phyloP scores from a whole-genome alignment of 2,797 vertebrate genomes.

The Sebastes iracundus region DNA sequence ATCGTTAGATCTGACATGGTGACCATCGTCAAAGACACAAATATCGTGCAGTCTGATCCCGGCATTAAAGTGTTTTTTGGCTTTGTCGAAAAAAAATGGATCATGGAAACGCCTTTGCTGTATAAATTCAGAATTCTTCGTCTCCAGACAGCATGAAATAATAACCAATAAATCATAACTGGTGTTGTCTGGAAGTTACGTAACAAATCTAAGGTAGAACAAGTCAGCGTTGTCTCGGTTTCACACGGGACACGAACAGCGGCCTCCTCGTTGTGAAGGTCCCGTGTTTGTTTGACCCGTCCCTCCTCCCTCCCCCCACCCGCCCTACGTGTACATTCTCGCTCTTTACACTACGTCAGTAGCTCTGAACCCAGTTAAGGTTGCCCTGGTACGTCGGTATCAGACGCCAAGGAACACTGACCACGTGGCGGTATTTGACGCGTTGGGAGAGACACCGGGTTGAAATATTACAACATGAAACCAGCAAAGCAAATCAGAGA shows the following conservation, averaged over 20 bases:
- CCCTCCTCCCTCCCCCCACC: background rate
- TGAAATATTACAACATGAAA: background rate
- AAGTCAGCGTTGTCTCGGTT: background rate
- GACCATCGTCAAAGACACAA: too few species aligned
- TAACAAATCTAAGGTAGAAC: background rate
- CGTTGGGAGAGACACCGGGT: background rate
- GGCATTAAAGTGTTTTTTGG: too few species aligned
- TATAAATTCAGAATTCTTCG: too few species aligned
- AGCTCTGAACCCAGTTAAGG: background rate
- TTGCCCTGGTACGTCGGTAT: background rate
- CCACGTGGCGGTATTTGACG: background rate
- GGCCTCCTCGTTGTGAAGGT: background rate
- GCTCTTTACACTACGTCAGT: background rate
- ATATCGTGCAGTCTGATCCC: too few species aligned
- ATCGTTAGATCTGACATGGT: too few species aligned
- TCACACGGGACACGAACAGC: background rate
- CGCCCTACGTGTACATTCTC: background rate
- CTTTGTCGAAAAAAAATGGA: too few species aligned
- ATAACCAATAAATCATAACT: background rate
- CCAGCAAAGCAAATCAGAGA: background rate
- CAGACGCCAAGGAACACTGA: background rate
- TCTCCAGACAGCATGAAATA: too few species aligned
- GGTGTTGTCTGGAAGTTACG: background rate
- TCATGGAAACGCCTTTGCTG: too few species aligned
- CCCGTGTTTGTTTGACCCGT: background rate